Evolutionary conservation across 2,113 vertebrate genomes (phyloP).

Genomic region (Limnothrissa miodon): DNA sequence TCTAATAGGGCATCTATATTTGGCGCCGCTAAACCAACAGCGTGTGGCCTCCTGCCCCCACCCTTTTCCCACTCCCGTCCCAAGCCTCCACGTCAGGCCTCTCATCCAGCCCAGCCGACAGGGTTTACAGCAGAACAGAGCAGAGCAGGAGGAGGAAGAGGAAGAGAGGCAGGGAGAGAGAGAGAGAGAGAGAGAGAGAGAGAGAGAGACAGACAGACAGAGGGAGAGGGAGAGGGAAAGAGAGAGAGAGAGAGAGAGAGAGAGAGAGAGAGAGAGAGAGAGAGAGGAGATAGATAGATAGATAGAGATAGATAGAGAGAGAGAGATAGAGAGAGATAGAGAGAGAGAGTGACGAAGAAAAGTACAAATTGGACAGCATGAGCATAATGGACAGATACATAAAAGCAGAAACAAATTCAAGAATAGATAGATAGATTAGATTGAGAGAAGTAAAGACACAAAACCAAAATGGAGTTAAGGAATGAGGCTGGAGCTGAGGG

Average conservation of each 20-base stretch:
- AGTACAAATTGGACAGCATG: too few species aligned
- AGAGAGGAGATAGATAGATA: too few species aligned
- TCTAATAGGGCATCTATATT: slow-evolving; percentile 30
- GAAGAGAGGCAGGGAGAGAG: not conserved
- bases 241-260: not conserved
- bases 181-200: not conserved
- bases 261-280: not conserved
- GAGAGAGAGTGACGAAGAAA: too few species aligned
- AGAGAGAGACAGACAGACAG: not conserved
- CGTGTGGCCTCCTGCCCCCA: not conserved
- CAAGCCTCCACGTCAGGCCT: not conserved
- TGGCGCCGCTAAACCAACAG: not conserved
- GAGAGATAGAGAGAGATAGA: not conserved
- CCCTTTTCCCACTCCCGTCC: not conserved
- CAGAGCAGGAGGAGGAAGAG: not conserved
- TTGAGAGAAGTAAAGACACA: too few species aligned
- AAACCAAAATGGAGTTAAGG: not conserved
- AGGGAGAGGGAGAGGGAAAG: not conserved
- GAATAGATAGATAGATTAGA: too few species aligned
- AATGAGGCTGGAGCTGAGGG: not conserved
- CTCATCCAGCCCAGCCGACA: not conserved
- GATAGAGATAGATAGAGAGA: too few species aligned
- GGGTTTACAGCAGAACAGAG: not conserved
- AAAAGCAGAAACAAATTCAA: too few species aligned
- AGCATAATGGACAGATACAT: too few species aligned